Evolutionary conservation across 2,797 vertebrate genomes (phyloP), one percentile per base, ranked within the genome.

Genomic region (Tarsius wallacei): DNA sequence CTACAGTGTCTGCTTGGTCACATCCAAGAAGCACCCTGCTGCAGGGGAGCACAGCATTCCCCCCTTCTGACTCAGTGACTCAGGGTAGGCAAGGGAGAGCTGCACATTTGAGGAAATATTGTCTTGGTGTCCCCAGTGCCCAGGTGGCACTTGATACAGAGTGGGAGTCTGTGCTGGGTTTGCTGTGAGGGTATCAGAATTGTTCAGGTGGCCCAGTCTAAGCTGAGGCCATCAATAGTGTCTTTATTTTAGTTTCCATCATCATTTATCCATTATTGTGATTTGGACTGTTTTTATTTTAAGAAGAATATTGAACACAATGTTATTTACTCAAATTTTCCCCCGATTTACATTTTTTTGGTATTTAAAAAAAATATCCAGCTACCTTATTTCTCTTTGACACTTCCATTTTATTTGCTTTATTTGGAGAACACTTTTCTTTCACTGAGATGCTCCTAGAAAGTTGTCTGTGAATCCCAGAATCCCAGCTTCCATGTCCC

Each of bases 281-380:
- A 84, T n/a, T 55, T 59, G 49, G 5, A 55, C 66, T 93, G 33
- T 82, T 70, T 96, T 87, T 61, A 78, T 71, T 93, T 53, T n/a
- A 82, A 86, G 80, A 42, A 42, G 7, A n/a, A n/a, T n/a, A 59
- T 70, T 92, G 31, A 53, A 82, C n/a, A 61, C 71, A 93, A 80
- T 70, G 36, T 94, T 78, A 88, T 49, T 84, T 71, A 87, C 64
- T 91, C 90, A 33, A 94, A 14, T 4, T 47, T 76, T 91, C 6
- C 24, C 13, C 1, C 12, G 55, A 12, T 83, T 94, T 94, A 19
- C n/a, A 81, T 63, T 90, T 55, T 31, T 66, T 68, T n/a, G 28
- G 31, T 66, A 6, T 42, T 42, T 42, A 42, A 42, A 42, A 42
- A 42, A 42, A 42, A 63, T 17, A 15, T 49, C 24, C 0, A 85